Percentiles rank a stretch among this genome's conserved stretches.
Conservation (phyloP, 2,797 vertebrate genomes). For the Arrhamphus sclerolepis region DNA sequence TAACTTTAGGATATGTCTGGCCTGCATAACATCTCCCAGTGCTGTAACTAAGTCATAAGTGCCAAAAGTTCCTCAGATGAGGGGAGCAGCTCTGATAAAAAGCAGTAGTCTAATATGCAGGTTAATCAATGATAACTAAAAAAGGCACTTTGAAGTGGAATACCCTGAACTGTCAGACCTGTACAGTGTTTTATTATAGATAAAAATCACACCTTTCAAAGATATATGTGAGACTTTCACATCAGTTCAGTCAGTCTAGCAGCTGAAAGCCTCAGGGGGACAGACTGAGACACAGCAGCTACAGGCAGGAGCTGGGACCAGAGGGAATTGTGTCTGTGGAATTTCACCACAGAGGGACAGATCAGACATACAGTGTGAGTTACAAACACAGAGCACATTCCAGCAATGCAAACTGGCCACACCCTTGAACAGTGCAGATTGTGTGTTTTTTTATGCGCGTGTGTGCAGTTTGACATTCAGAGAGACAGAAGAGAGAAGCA, state of each 20-base stretch:
- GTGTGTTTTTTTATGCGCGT: conserved; percentile 9
- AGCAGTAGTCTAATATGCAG: not conserved
- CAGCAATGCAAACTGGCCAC: conserved; percentile 62
- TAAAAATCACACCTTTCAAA: not conserved
- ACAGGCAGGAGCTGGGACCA: conserved; percentile 13
- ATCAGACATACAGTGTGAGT: conserved; percentile 62
- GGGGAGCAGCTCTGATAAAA: too few species aligned
- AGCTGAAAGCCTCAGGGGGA: conserved; percentile 13
- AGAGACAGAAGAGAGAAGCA: conserved; percentile 47
- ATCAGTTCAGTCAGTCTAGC: not conserved
- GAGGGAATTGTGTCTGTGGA: conserved; percentile 43
- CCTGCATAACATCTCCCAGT: too few species aligned
- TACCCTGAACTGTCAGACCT: not conserved
- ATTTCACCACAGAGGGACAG: conserved; percentile 57
- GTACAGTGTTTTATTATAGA: not conserved
- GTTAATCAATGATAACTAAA: too few species aligned
- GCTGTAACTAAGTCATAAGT: too few species aligned
- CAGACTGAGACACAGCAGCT: conserved; percentile 4
- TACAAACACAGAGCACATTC: conserved; percentile 69
- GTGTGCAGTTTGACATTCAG: conserved; percentile 57
- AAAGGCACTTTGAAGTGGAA: not conserved
- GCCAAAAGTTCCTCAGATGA: too few species aligned
- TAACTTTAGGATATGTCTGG: too few species aligned
- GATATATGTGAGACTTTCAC: not conserved
- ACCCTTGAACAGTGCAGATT: conserved; percentile 58